Evolutionary conservation across 2,797 vertebrate species (phyloP).

Genomic region (Limnodromus scolopaceus): DNA sequence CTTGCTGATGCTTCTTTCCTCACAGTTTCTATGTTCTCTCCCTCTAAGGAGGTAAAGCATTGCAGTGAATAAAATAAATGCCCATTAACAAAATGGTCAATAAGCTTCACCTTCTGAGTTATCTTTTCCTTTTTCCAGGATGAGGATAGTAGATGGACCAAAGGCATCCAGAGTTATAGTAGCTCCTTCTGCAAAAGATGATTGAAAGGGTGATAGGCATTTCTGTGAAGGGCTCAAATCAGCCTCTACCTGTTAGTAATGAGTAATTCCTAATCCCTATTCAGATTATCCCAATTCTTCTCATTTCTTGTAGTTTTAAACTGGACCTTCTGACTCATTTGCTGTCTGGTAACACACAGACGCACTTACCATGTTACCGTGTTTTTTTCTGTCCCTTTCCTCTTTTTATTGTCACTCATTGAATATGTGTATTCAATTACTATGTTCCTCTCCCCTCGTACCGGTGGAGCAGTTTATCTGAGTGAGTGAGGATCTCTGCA

Average conservation of each 20-base stretch:
- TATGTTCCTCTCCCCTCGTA: not conserved
- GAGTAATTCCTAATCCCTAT: not conserved
- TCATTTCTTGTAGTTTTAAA: not conserved
- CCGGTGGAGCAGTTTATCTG: not conserved
- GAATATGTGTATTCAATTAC: not conserved
- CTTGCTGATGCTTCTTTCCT: not conserved
- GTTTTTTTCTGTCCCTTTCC: not conserved
- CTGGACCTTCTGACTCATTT: not conserved
- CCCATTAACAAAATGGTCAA: not conserved
- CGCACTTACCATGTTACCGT: fast-evolving
- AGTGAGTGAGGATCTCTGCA: not conserved
- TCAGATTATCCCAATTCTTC: not conserved
- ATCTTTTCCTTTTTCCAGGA: not conserved
- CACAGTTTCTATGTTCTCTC: not conserved
- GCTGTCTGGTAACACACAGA: not conserved
- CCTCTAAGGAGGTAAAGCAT: not conserved
- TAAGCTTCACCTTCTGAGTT: not conserved
- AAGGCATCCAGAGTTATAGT: not conserved
- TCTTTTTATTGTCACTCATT: not conserved
- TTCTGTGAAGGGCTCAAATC: not conserved
- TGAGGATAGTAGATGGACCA: not conserved
- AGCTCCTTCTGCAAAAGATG: not conserved
- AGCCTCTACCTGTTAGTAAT: not conserved
- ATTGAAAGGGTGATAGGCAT: not conserved
- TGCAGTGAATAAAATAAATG: not conserved